Conservation (phyloP, 92 coral and sea anemone species). For the Pocillopora grandis region DNA sequence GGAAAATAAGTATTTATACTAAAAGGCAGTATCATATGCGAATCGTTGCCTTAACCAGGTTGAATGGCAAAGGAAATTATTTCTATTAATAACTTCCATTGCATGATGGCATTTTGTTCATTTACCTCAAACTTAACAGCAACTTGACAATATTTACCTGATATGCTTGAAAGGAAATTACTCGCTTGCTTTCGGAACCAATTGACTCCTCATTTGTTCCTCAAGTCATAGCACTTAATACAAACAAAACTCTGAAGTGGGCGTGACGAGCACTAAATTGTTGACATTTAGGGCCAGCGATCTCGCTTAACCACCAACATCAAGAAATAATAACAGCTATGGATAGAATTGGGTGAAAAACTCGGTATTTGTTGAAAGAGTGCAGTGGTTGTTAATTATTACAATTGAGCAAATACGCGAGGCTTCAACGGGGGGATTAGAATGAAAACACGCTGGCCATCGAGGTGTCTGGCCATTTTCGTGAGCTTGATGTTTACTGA, state of each 20-base stretch:
- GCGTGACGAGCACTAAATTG: background rate
- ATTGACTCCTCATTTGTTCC: constrained; percentile 3
- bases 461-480: too few species aligned
- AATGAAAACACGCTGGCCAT: too few species aligned
- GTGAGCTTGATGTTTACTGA: too few species aligned
- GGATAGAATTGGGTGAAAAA: background rate
- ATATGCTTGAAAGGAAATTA: background rate
- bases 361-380: background rate
- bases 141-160: background rate
- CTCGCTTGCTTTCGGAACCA: background rate
- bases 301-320: too few species aligned
- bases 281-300: too few species aligned
- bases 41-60: constrained; percentile 1
- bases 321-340: too few species aligned
- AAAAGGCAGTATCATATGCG: background rate
- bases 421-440: too few species aligned
- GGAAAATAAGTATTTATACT: background rate
- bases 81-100: background rate
- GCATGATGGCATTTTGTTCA: too few species aligned
- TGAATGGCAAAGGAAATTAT: constrained; percentile 6
- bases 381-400: background rate
- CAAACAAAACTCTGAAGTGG: constrained; percentile 23
- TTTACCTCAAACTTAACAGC: background rate
- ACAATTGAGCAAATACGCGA: too few species aligned
- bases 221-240: background rate